Percentiles rank a stretch among this genome's conserved stretches.
These are phyloP conservation scores for Aporophyla lueneburgensis DNA, from an alignment of 2,888 invertebrate species.

Conservation along the genomic window DNA sequence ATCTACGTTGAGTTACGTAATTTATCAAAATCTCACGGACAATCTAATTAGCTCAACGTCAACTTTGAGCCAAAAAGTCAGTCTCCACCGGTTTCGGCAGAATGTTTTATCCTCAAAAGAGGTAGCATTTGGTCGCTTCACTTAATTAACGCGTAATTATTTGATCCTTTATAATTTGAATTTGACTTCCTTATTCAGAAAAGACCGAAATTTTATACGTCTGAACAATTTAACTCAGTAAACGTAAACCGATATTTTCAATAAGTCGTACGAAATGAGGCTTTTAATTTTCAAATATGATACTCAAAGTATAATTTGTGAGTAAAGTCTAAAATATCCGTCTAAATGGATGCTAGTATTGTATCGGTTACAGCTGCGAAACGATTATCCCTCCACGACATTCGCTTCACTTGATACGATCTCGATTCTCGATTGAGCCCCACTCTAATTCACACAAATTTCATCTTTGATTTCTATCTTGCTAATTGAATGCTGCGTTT, in stretches of 20 bases:
- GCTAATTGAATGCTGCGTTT: slow-evolving; percentile 78
- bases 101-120: slow-evolving; percentile 24
- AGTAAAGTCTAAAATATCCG: slow-evolving; percentile 18
- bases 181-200: slow-evolving; percentile 27
- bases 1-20: slow-evolving; percentile 11
- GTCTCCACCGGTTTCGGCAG: background rate
- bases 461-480: slow-evolving; percentile 75
- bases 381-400: slow-evolving; percentile 59
- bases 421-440: slow-evolving; percentile 63
- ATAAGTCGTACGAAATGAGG: background rate
- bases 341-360: slow-evolving; percentile 30
- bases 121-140: slow-evolving; percentile 13
- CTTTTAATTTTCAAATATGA: slow-evolving; percentile 19
- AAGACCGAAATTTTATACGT: slow-evolving; percentile 7
- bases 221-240: background rate
- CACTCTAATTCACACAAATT: slow-evolving; percentile 71
- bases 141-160: slow-evolving; percentile 30
- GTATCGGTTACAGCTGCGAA: slow-evolving; percentile 54
- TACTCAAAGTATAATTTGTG: slow-evolving; percentile 13
- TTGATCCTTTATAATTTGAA: slow-evolving; percentile 30
- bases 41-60: slow-evolving; percentile 21
- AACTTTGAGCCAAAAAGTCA: background rate
- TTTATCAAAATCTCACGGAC: slow-evolving; percentile 26
- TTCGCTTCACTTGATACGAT: slow-evolving; percentile 66
- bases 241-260: slow-evolving; percentile 18